A percentile compares a stretch with the other conserved stretches of the same genome.
Evolutionary conservation across 1,140 invertebrate genomes (phyloP).

Genomic region (Hirudo medicinalis): DNA sequence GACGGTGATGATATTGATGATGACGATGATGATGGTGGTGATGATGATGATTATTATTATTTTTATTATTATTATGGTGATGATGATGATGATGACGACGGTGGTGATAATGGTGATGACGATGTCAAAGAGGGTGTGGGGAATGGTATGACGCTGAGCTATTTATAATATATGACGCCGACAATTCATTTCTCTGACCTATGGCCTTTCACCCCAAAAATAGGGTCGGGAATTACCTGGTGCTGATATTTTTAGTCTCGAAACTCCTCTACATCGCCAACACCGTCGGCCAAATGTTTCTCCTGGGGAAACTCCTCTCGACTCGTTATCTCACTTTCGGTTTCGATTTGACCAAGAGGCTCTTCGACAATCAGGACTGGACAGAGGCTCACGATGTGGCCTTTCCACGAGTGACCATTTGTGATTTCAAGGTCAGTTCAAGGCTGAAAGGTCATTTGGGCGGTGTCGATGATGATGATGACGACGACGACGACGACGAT

Average conservation of each 20-base stretch:
- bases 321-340: slow-evolving; percentile 33
- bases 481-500: background rate
- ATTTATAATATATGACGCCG: no score
- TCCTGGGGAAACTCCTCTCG: slow-evolving; percentile 34
- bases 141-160: no score
- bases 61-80: no score
- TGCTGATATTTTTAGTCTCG: slow-evolving; percentile 42
- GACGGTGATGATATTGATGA: slow-evolving; percentile 15
- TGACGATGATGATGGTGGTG: slow-evolving; percentile 15
- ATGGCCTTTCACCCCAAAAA: background rate
- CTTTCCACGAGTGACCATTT: slow-evolving; percentile 44
- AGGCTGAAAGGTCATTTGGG: slow-evolving; percentile 29
- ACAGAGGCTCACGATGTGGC: slow-evolving; percentile 30
- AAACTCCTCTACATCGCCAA: slow-evolving; percentile 45
- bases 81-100: slow-evolving; percentile 10
- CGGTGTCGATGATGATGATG: background rate
- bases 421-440: slow-evolving; percentile 40
- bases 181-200: no score
- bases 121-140: background rate
- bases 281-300: slow-evolving; percentile 42
- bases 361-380: slow-evolving; percentile 38
- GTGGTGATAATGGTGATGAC: background rate
- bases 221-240: slow-evolving; percentile 42
- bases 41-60: no score
- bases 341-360: slow-evolving; percentile 44